Percentiles rank a stretch among this genome's conserved stretches.
Evolutionary conservation across 2,888 invertebrate genomes (phyloP).

Genomic region (Quadroppia sp.): DNA sequence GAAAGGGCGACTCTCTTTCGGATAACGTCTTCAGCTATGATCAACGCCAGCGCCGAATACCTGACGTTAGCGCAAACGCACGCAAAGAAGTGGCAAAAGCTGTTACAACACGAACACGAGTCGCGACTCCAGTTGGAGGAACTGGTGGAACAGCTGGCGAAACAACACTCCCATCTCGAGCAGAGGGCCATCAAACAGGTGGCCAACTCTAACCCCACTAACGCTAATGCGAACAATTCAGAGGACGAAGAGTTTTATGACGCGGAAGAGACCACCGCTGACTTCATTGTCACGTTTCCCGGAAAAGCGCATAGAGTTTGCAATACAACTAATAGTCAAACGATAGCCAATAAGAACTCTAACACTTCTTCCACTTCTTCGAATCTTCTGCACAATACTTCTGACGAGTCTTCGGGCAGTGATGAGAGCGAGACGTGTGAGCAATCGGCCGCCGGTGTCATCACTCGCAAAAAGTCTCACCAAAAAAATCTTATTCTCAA

Average conservation of each 20-base stretch:
- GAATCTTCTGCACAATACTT: conserved; percentile 22
- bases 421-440: conserved; percentile 37
- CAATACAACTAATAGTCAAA: not conserved
- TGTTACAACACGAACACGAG: conserved; percentile 89
- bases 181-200: conserved; percentile 66
- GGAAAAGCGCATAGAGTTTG: conserved; percentile 49
- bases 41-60: conserved; percentile 89
- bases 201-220: conserved; percentile 45
- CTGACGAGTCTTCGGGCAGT: conserved; percentile 28
- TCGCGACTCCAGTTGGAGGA: conserved; percentile 87
- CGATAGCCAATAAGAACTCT: conserved; percentile 15
- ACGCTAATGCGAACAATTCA: conserved; percentile 53
- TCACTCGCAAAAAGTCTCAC: conserved; percentile 36
- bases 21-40: conserved; percentile 94
- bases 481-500: conserved; percentile 12
- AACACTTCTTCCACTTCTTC: conserved; percentile 16
- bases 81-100: conserved; percentile 84
- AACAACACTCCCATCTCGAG: conserved; percentile 93
- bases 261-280: conserved; percentile 57
- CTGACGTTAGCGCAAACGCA: conserved; percentile 82
- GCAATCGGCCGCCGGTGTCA: conserved; percentile 31
- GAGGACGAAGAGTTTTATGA: conserved; percentile 65
- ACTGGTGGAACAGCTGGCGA: conserved; percentile 93
- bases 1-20: conserved; percentile 90
- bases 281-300: conserved; percentile 53